phyloP scores from a whole-genome alignment of 2,113 vertebrate genomes.

The Varanus komodoensis region DNA sequence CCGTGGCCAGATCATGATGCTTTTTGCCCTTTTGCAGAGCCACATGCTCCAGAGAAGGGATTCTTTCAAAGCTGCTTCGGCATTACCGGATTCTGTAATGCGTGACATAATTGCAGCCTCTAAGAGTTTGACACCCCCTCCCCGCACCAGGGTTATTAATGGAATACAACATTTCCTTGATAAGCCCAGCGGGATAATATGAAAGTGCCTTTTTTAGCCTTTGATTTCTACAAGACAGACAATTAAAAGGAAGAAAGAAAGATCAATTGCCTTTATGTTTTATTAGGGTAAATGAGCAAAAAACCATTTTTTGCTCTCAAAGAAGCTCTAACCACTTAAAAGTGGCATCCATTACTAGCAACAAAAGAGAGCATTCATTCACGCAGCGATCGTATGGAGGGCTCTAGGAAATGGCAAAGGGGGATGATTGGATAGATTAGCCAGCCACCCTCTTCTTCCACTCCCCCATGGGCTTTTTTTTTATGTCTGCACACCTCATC shows the following conservation, averaged over 20 bases:
- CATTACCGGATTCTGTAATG: constrained; percentile 8
- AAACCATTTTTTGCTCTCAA: constrained; percentile 30
- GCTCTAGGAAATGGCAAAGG: background rate
- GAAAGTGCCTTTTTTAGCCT: constrained; percentile 33
- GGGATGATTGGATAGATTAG: background rate
- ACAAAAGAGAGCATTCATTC: background rate
- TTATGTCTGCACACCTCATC: background rate
- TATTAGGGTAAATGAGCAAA: constrained; percentile 41
- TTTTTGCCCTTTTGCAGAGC: background rate
- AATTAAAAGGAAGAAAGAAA: constrained; percentile 18
- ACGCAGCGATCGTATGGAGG: background rate
- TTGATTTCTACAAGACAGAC: constrained; percentile 22
- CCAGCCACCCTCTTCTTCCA: background rate
- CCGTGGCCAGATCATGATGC: background rate
- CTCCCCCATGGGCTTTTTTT: background rate
- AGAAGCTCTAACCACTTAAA: constrained; percentile 6
- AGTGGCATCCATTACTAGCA: background rate
- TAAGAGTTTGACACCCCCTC: background rate
- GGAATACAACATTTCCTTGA: constrained; percentile 19
- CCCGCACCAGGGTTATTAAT: background rate
- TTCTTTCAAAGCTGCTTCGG: constrained; percentile 1
- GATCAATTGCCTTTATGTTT: constrained; percentile 44
- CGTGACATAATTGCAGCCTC: constrained; percentile 22
- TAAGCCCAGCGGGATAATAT: background rate
- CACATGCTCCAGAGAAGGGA: background rate